phyloP scores from a whole-genome alignment of 2,888 invertebrate genomes.

The Apodemia mormo region DNA sequence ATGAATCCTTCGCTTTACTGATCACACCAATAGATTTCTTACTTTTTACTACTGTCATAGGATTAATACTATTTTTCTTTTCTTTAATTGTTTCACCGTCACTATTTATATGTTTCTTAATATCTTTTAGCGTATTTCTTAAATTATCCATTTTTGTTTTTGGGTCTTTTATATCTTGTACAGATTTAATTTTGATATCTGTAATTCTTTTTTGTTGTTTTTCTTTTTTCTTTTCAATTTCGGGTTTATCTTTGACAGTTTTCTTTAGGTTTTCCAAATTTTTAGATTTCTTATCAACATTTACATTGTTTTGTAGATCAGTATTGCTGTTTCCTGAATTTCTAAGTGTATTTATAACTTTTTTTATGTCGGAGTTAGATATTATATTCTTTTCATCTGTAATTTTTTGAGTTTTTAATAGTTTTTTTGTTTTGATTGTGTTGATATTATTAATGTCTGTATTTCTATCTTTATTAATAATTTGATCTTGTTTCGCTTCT shows the following conservation, averaged over 20 bases:
- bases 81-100: slow-evolving; percentile 3
- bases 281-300: neutral
- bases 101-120: neutral
- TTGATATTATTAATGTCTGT: neutral
- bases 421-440: neutral
- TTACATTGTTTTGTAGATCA: neutral
- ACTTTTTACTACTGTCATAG: slow-evolving; percentile 1
- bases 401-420: neutral
- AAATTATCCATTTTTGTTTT: neutral
- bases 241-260: neutral
- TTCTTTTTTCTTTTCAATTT: neutral
- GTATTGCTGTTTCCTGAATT: slow-evolving; percentile 12
- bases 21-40: slow-evolving; percentile 1
- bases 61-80: slow-evolving; percentile 1
- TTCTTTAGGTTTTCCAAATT: neutral
- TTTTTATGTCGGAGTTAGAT: slow-evolving; percentile 2
- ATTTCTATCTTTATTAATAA: neutral
- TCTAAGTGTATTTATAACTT: neutral
- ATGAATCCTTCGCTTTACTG: slow-evolving; percentile 32
- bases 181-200: neutral
- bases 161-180: neutral
- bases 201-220: neutral
- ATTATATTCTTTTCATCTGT: neutral
- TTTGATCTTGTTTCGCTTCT: neutral
- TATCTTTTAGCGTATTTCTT: slow-evolving; percentile 5